These are phyloP conservation scores for Muntiacus muntjak DNA, from an alignment of 2,113 vertebrate genomes.

Conservation along the genomic window DNA sequence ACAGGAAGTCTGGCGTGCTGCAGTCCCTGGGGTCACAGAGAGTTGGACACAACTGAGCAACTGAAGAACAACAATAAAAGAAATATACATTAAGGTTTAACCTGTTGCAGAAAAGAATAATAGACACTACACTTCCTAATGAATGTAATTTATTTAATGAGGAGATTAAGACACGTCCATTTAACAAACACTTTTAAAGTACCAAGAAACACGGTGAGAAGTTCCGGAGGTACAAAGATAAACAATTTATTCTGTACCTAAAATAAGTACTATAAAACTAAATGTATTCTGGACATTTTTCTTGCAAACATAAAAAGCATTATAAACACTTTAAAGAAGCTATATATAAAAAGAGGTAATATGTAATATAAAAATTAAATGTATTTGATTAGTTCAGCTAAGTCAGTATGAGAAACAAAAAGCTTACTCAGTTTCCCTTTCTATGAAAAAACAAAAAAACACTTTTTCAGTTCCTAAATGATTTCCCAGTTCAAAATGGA, in stretches of 20 bases:
- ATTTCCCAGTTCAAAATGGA: slow-evolving; percentile 12
- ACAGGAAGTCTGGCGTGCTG: background rate
- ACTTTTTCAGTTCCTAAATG: slow-evolving; percentile 16
- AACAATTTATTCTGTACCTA: background rate
- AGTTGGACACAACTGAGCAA: background rate
- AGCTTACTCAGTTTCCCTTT: background rate
- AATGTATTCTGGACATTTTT: background rate
- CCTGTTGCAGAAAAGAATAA: background rate
- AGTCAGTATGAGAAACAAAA: background rate
- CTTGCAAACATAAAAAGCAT: background rate
- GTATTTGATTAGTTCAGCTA: background rate
- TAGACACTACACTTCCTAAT: background rate
- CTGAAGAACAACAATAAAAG: background rate
- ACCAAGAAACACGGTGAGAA: background rate
- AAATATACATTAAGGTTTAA: background rate
- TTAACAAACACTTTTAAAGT: background rate
- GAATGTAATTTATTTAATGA: background rate
- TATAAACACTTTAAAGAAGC: background rate
- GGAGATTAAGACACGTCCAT: background rate
- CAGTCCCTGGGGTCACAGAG: background rate
- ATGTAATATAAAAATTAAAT: background rate
- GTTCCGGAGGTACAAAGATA: background rate
- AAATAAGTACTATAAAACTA: background rate
- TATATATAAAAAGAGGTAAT: background rate
- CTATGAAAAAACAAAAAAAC: background rate